These are phyloP conservation scores for Brachionichthys hirsutus DNA, from an alignment of 2,113 vertebrate species.

Conservation along the genomic window DNA sequence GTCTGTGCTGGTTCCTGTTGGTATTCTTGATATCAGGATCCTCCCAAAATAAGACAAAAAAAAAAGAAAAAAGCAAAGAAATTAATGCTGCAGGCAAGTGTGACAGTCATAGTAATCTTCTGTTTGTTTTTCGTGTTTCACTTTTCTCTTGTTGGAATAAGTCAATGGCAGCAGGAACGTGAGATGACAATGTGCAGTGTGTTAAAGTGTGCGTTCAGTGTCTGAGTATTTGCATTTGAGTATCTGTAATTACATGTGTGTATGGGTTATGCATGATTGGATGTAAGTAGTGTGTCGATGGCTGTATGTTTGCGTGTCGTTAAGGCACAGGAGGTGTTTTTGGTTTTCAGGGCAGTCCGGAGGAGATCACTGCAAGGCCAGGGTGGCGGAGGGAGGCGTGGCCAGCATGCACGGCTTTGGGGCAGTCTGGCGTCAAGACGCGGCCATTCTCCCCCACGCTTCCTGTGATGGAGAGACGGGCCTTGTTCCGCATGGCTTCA, in stretches of 20 bases:
- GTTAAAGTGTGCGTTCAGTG: no score
- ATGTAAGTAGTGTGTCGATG: conserved; percentile 40
- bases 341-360: conserved; percentile 99
- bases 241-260: conserved; percentile 58
- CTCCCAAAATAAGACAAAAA: neutral
- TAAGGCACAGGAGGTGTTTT: conserved; percentile 99
- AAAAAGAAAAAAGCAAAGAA: neutral
- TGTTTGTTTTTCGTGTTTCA: conserved; percentile 35
- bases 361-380: conserved; percentile 96
- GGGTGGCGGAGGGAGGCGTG: conserved; percentile 89
- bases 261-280: no score
- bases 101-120: conserved; percentile 33
- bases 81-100: conserved; percentile 53
- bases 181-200: conserved; percentile 42
- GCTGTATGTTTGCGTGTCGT: conserved; percentile 73
- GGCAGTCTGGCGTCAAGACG: conserved; percentile 94
- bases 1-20: conserved; percentile 82
- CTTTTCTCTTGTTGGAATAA: conserved; percentile 49
- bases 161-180: conserved; percentile 64
- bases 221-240: conserved; percentile 35
- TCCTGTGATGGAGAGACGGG: conserved; percentile 96
- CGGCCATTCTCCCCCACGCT: conserved; percentile 95
- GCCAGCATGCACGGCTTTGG: conserved; percentile 92
- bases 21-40: conserved; percentile 24
- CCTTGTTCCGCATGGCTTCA: conserved; percentile 99